These are phyloP conservation scores for Fulmarus glacialis DNA, from an alignment of 2,113 vertebrate genomes.

Conservation along the genomic window DNA sequence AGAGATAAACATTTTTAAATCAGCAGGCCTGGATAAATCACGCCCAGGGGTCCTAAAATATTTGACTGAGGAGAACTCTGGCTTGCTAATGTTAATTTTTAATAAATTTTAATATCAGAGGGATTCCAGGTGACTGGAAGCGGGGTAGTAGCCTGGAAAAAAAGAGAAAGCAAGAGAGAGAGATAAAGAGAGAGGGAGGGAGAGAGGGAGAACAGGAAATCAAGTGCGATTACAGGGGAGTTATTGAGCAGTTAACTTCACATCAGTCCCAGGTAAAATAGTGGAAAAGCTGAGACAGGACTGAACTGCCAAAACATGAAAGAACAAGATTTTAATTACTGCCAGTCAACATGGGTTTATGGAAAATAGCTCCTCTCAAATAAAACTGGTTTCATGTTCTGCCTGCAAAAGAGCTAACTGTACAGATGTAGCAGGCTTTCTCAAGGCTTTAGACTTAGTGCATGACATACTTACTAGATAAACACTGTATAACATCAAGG, in stretches of 20 bases:
- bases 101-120: constrained; percentile 61
- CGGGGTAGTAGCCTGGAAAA: constrained; percentile 4
- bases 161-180: not conserved
- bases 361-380: constrained; percentile 31
- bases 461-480: constrained; percentile 37
- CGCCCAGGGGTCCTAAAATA: constrained; percentile 49
- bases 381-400: constrained; percentile 44
- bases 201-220: constrained; percentile 40
- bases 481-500: constrained; percentile 38
- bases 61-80: constrained; percentile 43
- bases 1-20: constrained; percentile 64
- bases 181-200: not conserved
- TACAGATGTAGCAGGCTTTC: constrained; percentile 35
- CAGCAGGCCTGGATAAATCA: constrained; percentile 56
- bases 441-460: constrained; percentile 29
- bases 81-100: constrained; percentile 60
- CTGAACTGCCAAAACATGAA: constrained; percentile 40
- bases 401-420: not conserved
- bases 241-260: constrained; percentile 33
- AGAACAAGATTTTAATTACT: constrained; percentile 62
- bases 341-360: constrained; percentile 42
- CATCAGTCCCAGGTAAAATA: constrained; percentile 43
- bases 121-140: constrained; percentile 45
- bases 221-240: constrained; percentile 8
- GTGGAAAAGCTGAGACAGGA: constrained; percentile 39